Evolutionary conservation across 2,888 invertebrate genomes (phyloP), one percentile per base, ranked within the genome.

Genomic region (Cloeon dipterum): DNA sequence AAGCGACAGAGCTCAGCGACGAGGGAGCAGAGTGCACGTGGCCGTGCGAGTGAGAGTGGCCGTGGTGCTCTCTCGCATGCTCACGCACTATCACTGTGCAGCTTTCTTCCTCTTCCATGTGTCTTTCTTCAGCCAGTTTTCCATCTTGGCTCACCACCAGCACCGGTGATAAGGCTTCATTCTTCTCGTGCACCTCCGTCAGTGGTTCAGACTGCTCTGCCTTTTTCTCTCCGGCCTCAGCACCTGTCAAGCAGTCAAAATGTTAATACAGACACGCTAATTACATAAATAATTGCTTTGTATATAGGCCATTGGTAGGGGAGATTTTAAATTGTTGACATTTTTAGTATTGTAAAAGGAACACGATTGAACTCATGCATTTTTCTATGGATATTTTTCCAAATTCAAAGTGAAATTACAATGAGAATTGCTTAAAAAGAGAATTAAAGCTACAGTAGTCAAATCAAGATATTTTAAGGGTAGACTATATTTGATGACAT

Each of bases 11-110:
- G 5, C 81, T 77, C 52, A 86, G 66, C 42, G 78, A 74, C 21
- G 75, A 71, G 0, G 85, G 83, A 0, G 83, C 78, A 21, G 79
- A 76, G 57, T 83, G 83, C 5, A 82, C 81, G 49, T 85, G 85
- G 0, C 79, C 81, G 53, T 86, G 85, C 1, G 79, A 68, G 54
- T 85, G 85, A 1, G 81, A 78, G 49, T 86, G 86, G 0, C 83
- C 83, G 52, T 85, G 83, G 58, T 83, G 83, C 2, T 68, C 66
- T 23, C 66, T 68, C 17, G 73, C 74, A 46, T 77, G 77, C 47
- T 75, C 74, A 42, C 69, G 18, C 33, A 39, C 36, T 26, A 44
- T 41, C 25, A 44, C 40, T 11, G 42, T 42, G 13, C 45, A 39
- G 35, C 41, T 40, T 17, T 46, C 45, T 20, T 40, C 40, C 7